A percentile compares a stretch with the other conserved stretches of the same genome.
Evolutionary conservation across 2,113 vertebrate genomes (phyloP).

Genomic region (Collichthys lucidus): DNA sequence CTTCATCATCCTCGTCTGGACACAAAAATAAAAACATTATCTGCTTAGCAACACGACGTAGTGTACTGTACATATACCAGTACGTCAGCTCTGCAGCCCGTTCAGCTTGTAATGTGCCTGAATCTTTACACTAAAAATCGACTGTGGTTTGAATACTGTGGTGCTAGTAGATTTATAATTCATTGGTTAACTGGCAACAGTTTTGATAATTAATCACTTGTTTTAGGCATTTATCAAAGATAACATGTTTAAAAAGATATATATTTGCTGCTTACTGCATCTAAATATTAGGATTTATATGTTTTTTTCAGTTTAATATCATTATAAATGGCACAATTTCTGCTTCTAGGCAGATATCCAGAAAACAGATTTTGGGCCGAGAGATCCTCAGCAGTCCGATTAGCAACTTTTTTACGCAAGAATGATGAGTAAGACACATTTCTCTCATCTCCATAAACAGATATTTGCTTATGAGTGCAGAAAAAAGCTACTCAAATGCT

Average conservation of each 20-base stretch:
- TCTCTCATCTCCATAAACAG: too few species aligned
- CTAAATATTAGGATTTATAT: neutral
- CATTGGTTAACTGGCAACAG: neutral
- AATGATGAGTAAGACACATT: too few species aligned
- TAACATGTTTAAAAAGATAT: neutral
- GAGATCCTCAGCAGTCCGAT: too few species aligned
- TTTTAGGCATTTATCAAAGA: neutral
- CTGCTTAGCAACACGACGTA: neutral
- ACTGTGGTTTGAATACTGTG: neutral
- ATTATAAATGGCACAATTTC: too few species aligned
- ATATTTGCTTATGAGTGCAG: too few species aligned
- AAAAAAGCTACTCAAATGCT: too few species aligned
- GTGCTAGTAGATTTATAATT: neutral
- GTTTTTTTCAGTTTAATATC: neutral
- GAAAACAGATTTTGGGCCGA: too few species aligned
- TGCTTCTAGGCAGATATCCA: too few species aligned
- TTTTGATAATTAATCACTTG: neutral
- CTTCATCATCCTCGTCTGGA: conserved; percentile 88
- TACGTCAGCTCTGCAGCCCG: neutral
- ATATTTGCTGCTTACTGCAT: neutral
- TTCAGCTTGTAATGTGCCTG: neutral
- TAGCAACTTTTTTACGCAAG: too few species aligned
- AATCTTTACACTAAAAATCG: neutral
- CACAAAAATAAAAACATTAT: conserved; percentile 37
- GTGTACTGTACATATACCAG: neutral